Evolutionary conservation across 2,113 vertebrate species (phyloP).

Genomic region (Grantiella picta): DNA sequence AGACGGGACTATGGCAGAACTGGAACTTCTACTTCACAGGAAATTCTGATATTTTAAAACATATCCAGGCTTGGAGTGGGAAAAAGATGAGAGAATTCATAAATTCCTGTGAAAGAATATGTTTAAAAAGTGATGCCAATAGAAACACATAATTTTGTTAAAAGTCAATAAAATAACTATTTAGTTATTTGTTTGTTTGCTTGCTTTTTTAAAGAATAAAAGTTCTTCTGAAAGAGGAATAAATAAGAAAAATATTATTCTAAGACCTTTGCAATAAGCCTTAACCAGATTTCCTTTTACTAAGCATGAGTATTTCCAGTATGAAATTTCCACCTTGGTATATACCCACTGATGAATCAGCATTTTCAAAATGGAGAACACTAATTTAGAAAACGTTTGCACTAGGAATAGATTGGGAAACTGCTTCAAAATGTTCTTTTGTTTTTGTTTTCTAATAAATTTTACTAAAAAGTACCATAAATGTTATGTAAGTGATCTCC

Average conservation of each 20-base stretch:
- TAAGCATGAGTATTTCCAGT: neutral
- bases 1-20: neutral
- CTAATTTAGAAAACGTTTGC: neutral
- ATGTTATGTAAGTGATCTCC: neutral
- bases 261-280: neutral
- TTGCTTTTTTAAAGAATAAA: neutral
- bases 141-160: neutral
- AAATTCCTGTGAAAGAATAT: neutral
- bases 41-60: neutral
- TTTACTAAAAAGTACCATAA: neutral
- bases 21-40: neutral
- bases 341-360: neutral
- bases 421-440: neutral
- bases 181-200: neutral
- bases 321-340: neutral
- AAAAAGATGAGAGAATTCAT: neutral
- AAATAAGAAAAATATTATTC: neutral
- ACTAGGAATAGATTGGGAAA: neutral
- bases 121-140: neutral
- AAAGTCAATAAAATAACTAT: neutral
- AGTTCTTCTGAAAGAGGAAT: neutral
- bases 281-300: neutral
- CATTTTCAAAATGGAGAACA: neutral
- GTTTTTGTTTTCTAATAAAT: neutral
- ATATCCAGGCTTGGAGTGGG: neutral